phyloP scores from a whole-genome alignment of 1,140 invertebrate species.

The Procambarus clarkii region DNA sequence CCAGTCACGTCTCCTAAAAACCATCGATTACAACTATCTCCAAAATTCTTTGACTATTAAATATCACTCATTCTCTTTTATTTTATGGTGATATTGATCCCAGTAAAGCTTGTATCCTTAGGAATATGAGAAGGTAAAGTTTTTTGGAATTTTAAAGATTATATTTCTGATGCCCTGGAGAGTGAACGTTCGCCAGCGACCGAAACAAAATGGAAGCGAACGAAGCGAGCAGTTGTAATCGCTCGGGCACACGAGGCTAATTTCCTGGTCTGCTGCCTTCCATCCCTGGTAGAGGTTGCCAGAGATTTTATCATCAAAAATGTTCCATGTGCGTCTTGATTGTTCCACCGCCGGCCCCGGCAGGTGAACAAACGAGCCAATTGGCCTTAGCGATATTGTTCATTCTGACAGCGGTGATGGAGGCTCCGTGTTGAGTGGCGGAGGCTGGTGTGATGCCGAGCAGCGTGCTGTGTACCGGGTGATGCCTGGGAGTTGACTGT shows the following conservation, averaged over 20 bases:
- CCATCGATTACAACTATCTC: no score
- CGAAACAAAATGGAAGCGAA: neutral
- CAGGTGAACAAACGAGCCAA: neutral
- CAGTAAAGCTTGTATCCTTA: no score
- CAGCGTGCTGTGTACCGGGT: no score
- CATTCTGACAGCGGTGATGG: neutral
- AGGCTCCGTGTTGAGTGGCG: no score
- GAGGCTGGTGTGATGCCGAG: no score
- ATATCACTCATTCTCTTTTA: neutral
- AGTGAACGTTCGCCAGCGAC: neutral
- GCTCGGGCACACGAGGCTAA: neutral
- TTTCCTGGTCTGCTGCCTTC: conserved; percentile 3
- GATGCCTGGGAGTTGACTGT: no score
- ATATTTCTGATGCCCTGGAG: neutral
- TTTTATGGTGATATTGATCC: no score
- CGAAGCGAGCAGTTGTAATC: neutral
- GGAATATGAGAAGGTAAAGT: no score
- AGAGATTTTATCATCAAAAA: conserved; percentile 1
- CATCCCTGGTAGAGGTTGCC: neutral
- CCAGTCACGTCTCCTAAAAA: neutral
- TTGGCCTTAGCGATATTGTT: neutral
- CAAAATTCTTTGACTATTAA: neutral
- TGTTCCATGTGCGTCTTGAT: conserved; percentile 5
- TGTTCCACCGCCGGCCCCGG: no score
- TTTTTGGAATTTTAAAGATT: no score